These are phyloP conservation scores for Sitta carolinensis DNA, from an alignment of 2,797 vertebrate genomes.

Conservation along the genomic window DNA sequence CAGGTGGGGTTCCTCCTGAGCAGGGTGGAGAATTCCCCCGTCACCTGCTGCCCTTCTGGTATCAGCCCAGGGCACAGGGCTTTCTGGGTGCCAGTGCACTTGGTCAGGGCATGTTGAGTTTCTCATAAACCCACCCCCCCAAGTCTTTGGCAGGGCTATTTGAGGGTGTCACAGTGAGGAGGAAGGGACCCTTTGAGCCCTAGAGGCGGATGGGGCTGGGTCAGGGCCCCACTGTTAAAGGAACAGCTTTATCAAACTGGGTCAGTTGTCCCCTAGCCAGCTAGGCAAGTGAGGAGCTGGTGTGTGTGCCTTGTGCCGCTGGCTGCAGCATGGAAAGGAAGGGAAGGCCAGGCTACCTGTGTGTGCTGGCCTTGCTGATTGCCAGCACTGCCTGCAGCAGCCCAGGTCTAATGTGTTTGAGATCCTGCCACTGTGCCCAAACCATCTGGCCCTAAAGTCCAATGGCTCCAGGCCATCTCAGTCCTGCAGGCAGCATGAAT, in stretches of 20 bases:
- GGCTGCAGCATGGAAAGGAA: not conserved
- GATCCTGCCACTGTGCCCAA: not conserved
- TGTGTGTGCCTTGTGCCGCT: not conserved
- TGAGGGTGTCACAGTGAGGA: not conserved
- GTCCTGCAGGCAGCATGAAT: not conserved
- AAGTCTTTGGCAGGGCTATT: not conserved
- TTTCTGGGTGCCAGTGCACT: not conserved
- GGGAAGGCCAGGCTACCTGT: accelerated
- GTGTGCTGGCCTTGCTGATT: not conserved
- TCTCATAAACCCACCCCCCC: not conserved
- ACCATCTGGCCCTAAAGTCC: not conserved
- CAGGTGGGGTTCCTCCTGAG: not conserved
- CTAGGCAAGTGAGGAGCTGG: not conserved
- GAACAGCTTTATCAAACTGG: not conserved
- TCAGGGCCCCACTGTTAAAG: not conserved
- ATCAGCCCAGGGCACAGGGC: not conserved
- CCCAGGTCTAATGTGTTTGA: not conserved
- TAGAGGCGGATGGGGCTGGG: not conserved
- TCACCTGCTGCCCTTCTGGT: not conserved
- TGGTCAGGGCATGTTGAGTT: not conserved
- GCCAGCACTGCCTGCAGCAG: not conserved
- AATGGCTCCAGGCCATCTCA: not conserved
- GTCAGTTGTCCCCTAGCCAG: accelerated
- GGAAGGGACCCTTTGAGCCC: not conserved
- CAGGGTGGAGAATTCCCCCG: not conserved